These are phyloP conservation scores for Sander vitreus DNA, from an alignment of 2,113 vertebrate species.

Conservation along the genomic window DNA sequence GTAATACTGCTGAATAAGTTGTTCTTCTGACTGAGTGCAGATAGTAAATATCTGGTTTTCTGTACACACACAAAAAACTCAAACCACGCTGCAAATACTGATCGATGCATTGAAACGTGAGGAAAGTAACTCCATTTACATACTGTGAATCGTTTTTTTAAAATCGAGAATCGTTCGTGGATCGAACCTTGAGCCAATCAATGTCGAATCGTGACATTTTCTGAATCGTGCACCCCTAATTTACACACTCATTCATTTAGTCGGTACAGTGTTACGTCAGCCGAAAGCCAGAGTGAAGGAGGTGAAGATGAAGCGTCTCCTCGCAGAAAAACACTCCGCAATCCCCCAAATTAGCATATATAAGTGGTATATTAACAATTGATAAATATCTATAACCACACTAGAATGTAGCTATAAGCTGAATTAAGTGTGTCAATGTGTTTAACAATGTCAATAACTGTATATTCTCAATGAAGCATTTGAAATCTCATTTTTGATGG, in stretches of 20 bases:
- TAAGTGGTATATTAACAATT: neutral
- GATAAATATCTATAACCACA: neutral
- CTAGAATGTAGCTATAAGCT: neutral
- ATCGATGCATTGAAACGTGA: neutral
- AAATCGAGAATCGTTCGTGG: no score
- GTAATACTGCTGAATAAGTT: neutral
- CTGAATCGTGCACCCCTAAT: no score
- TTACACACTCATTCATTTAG: conserved; percentile 9
- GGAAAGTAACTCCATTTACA: no score
- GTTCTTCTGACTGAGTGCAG: neutral
- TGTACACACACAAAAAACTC: conserved; percentile 1
- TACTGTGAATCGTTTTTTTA: no score
- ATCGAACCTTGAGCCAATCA: no score
- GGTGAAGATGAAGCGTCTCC: neutral
- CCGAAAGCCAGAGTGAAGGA: neutral
- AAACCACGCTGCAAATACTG: neutral
- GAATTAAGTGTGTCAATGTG: neutral
- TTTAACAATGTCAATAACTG: neutral
- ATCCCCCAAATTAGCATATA: neutral
- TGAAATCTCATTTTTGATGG: no score
- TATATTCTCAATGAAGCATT: neutral
- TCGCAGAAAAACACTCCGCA: neutral
- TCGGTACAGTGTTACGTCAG: neutral
- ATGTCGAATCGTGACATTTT: no score
- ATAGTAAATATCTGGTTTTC: neutral